Evolutionary conservation across 1,140 invertebrate species (phyloP).

Genomic region (Bathynomus jamesi): DNA sequence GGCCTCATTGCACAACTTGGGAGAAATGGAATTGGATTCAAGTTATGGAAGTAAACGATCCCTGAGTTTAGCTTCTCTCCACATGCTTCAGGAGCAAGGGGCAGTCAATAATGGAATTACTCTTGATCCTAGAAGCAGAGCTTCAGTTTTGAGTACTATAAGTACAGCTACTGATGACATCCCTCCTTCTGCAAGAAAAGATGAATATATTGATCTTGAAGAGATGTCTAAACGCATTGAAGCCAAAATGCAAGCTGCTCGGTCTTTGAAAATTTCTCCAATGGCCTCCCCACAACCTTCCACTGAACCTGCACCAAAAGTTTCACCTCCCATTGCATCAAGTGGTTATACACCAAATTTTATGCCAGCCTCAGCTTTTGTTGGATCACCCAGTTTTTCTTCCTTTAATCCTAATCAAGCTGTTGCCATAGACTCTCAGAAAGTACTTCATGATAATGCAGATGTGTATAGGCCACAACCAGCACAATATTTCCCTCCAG

Average conservation of each 20-base stretch:
- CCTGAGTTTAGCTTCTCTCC: constrained; percentile 33
- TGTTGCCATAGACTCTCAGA: not conserved
- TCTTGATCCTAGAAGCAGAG: not conserved
- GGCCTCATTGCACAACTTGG: constrained; percentile 33
- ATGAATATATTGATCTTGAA: constrained; percentile 36
- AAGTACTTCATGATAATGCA: not conserved
- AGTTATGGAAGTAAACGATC: constrained; percentile 31
- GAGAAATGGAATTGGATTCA: constrained; percentile 26
- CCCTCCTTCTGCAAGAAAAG: constrained; percentile 25
- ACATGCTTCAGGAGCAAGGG: not conserved
- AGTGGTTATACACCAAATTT: constrained; percentile 15
- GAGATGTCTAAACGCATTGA: constrained; percentile 34
- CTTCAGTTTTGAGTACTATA: not conserved
- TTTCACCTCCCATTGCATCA: not conserved
- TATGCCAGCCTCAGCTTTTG: constrained; percentile 12
- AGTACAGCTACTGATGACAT: constrained; percentile 12
- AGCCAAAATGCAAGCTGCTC: constrained; percentile 24
- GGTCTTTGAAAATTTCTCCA: not conserved
- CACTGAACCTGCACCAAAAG: not conserved
- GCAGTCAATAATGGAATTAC: not conserved
- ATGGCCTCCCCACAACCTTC: not conserved
- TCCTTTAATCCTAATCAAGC: not conserved
- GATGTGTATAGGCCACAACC: not conserved
- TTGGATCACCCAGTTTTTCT: not conserved
- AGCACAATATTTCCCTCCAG: not conserved